Conservation (phyloP, 2,113 vertebrate species). For the Carassius gibelio region DNA sequence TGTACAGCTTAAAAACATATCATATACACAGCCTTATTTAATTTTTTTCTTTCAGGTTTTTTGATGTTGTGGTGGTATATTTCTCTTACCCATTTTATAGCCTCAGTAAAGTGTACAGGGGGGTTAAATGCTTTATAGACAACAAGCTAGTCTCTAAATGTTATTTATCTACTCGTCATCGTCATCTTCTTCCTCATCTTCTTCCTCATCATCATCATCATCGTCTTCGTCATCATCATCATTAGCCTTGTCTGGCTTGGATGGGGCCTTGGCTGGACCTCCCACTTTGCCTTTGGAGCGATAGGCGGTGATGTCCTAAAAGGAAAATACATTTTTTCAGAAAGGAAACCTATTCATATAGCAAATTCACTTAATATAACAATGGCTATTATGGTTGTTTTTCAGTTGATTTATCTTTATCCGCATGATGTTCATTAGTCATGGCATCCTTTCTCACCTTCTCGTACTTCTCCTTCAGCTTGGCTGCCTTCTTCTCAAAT, state of each 20-base stretch:
- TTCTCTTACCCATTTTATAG: constrained; percentile 80
- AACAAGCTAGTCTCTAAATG: constrained; percentile 83
- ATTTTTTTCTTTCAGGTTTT: constrained; percentile 32
- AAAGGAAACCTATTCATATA: neutral
- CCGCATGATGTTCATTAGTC: neutral
- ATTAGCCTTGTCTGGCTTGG: constrained; percentile 89
- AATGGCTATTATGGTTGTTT: too few species aligned
- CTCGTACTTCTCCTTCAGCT: constrained; percentile 99
- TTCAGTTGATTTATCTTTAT: too few species aligned
- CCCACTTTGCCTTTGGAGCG: constrained; percentile 87
- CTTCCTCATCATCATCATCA: constrained; percentile 89
- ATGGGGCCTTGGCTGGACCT: constrained; percentile 80
- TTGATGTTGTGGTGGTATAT: constrained; percentile 42
- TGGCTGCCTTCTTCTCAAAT: constrained; percentile 94
- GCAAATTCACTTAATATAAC: neutral
- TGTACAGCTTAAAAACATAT: constrained; percentile 96
- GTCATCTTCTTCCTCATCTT: constrained; percentile 87
- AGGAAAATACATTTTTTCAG: neutral
- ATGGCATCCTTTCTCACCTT: constrained; percentile 77
- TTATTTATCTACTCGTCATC: constrained; percentile 86
- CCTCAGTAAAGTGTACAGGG: constrained; percentile 90
- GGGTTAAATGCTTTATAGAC: constrained; percentile 95
- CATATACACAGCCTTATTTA: constrained; percentile 86
- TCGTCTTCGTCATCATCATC: constrained; percentile 89
- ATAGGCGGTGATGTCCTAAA: constrained; percentile 93